A percentile compares a stretch with the other conserved stretches of the same genome.
Conservation (phyloP, 2,113 vertebrate species). For the Lepisosteus oculatus region DNA sequence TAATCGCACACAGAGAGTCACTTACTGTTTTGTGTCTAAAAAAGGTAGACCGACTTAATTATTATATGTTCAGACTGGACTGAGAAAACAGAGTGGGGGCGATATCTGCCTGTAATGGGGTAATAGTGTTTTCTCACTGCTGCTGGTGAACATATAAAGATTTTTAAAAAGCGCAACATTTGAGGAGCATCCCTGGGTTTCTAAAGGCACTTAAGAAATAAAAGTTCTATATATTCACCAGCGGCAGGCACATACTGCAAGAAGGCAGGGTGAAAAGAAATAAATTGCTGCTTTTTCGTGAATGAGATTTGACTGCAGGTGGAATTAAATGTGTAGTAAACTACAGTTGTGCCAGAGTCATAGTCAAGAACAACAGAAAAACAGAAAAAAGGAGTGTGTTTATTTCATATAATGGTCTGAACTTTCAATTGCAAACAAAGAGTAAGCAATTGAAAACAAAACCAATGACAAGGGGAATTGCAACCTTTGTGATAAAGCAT, state of each 20-base stretch:
- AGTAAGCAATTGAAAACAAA: slow-evolving; percentile 63
- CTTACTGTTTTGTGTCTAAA: too few relatives aligned
- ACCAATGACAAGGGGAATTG: slow-evolving; percentile 59
- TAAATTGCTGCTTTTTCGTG: slow-evolving; percentile 10
- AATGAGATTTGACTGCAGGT: slow-evolving; percentile 21
- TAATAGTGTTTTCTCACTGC: too few relatives aligned
- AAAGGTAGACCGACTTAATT: too few relatives aligned
- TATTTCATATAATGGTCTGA: slow-evolving; percentile 50
- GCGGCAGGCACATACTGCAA: not conserved
- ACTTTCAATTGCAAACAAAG: slow-evolving; percentile 67
- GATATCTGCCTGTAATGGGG: too few relatives aligned
- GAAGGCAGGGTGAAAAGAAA: slow-evolving; percentile 29
- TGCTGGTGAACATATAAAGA: too few relatives aligned
- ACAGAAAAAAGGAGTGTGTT: slow-evolving; percentile 26
- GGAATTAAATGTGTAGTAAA: slow-evolving; percentile 16
- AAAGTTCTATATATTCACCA: too few relatives aligned
- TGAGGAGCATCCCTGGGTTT: too few relatives aligned
- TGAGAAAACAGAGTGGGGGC: too few relatives aligned
- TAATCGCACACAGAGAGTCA: too few relatives aligned
- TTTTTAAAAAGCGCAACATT: too few relatives aligned
- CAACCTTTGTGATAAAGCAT: slow-evolving; percentile 30
- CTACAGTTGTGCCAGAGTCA: slow-evolving; percentile 26
- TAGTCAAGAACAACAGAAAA: slow-evolving; percentile 34
- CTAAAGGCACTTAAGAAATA: too few relatives aligned
- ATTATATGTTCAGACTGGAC: too few relatives aligned